Evolutionary conservation across 2,888 invertebrate species (phyloP), one percentile per base, ranked within the genome.

Genomic region (Eupsilia transversa): DNA sequence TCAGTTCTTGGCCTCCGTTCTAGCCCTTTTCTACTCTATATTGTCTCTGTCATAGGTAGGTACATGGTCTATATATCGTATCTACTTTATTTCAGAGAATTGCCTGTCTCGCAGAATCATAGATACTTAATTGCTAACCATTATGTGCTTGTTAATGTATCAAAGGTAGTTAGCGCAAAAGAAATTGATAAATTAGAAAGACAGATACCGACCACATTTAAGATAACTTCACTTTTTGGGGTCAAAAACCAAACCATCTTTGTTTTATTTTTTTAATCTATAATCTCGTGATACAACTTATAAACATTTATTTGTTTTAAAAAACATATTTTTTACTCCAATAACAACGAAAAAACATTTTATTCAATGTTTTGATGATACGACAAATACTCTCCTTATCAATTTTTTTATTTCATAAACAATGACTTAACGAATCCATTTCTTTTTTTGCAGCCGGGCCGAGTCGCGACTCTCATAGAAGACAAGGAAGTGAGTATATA

Each of bases 401-500:
- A 17, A 17, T 12, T 57, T 30, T 57, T 67, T 35, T 12, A 56
- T 4, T 54, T 63, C 10, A 60, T 63, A 72, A 85, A 82, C 83
- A 83, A 46, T 57, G 41, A 74, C 33, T 69, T 76, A 82, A 76
- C 57, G 12, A 43, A 77, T 66, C 59, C 43, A 41, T 75, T 84
- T 81, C 84, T 77, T 91, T 96, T 65, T 92, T 98, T 97, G 81
- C 97, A 99, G 99, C 99, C 99, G 79, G 99, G 99, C 74, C 97
- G 99, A 90, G 99, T 99, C 54, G 99, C 98, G 20, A 99, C 99
- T 35, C 96, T 99, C 66, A 96, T 99, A 72, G 97, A 98, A 92
- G 97, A 98, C 91, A 97, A 97, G 91, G 97, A 98, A 97, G 99
- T 99, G 96, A 97, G 97, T 93, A 91, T 80, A n/a, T 57, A 63